Evolutionary conservation across 2,888 invertebrate species (phyloP), one percentile per base, ranked within the genome.

Genomic region (Pharmacophagus antenor): DNA sequence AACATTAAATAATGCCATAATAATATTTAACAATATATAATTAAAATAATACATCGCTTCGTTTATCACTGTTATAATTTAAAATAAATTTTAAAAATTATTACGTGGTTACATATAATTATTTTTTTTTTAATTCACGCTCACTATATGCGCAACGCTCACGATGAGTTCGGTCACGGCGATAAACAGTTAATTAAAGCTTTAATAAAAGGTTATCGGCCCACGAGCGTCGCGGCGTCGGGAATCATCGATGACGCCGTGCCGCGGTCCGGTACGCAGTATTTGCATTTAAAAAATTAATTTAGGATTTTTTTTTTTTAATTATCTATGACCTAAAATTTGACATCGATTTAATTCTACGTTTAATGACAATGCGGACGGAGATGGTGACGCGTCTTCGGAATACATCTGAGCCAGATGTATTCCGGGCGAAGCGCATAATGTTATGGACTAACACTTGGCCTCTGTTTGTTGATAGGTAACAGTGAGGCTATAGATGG

Each of bases 171-270:
- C 5, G 49, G 49, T 27, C 18, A 50, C 27, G 17, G 49, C 25
- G 27, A 50, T 50, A 27, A 50, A 27, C 18, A 50, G 23, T 50
- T 50, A 50, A 50, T 50, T 50, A 50, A 50, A 17, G 18, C 49
- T 17, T 7, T 49, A 49, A 27, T 50, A 27, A 50, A 27, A 27
- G 49, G 21, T 3, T 22, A 48, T 48, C 22, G 48, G 15, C 48
- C 23, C 22, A 22, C 22, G 23, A 18, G 25, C 27, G 10, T 22
- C 15, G 47, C 21, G 15, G 20, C 22, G 22, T 18, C 12, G 49
- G 18, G 27, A 17, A 27, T 25, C 27, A 50, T 18, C 25, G 25
- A 25, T 18, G 23, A 18, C 49, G 1, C 17, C 25, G 49, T 50
- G 10, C 10, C 49, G 0, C 27, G 2, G 42, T 18, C 42, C 7